Evolutionary conservation across 2,113 vertebrate genomes (phyloP).

Genomic region (Rhizomys pruinosus): DNA sequence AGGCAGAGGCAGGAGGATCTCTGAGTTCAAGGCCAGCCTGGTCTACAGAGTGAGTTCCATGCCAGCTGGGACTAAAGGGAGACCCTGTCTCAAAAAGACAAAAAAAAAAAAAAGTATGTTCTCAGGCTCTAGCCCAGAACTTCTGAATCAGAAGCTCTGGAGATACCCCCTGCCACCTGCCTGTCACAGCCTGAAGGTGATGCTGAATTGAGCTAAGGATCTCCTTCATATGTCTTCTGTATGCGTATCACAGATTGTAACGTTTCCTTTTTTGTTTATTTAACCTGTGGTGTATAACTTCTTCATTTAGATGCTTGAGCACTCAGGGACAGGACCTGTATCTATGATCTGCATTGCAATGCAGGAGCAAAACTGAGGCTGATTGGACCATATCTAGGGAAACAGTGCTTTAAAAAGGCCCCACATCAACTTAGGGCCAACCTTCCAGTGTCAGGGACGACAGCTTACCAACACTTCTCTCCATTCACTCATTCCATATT

Average conservation of each 20-base stretch:
- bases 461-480: neutral
- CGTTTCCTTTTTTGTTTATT: neutral
- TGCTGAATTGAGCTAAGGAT: neutral
- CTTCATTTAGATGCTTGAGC: neutral
- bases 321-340: neutral
- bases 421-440: neutral
- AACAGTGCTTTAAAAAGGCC: neutral
- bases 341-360: neutral
- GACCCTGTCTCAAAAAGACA: too few relatives aligned
- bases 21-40: too few relatives aligned
- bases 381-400: neutral
- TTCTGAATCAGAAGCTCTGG: neutral
- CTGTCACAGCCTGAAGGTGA: neutral
- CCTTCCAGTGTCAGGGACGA: neutral
- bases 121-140: neutral
- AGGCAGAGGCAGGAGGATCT: too few relatives aligned
- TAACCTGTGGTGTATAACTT: neutral
- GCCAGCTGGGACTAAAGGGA: too few relatives aligned
- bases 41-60: too few relatives aligned
- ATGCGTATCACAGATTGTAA: neutral
- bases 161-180: neutral
- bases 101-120: neutral
- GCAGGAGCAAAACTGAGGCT: neutral
- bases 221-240: neutral
- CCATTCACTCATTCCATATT: neutral